Percentiles rank a stretch among this genome's conserved stretches.
Evolutionary conservation across 2,797 vertebrate species (phyloP).

Genomic region (Morelia viridis): DNA sequence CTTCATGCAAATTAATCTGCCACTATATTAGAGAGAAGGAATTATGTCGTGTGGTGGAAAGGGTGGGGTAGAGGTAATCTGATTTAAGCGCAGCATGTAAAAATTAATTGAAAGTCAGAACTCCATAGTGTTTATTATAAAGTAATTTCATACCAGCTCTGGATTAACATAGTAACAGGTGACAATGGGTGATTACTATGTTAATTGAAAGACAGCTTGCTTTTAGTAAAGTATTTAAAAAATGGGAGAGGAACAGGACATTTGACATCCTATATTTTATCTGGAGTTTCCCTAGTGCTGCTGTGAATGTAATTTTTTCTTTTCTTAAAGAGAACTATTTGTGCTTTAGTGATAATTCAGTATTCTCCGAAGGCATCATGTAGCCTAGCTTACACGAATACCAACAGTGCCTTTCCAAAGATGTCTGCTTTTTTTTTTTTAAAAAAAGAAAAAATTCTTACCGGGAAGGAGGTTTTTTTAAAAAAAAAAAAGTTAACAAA

Average conservation of each 20-base stretch:
- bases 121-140: conserved; percentile 79
- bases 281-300: conserved; percentile 31
- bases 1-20: conserved; percentile 77
- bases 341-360: conserved; percentile 41
- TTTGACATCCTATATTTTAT: conserved; percentile 52
- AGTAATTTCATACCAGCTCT: conserved; percentile 82
- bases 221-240: conserved; percentile 50
- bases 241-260: conserved; percentile 7
- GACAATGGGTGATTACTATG: conserved; percentile 78
- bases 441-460: not conserved
- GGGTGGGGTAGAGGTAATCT: conserved; percentile 75
- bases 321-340: not conserved
- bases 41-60: conserved; percentile 75
- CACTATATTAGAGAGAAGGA: conserved; percentile 75
- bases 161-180: conserved; percentile 78
- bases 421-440: rapidly evolving
- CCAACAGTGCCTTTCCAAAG: not conserved
- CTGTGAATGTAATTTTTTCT: conserved; percentile 23
- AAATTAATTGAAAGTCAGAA: conserved; percentile 82
- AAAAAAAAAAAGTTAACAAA: not conserved
- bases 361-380: not conserved
- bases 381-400: not conserved
- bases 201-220: conserved; percentile 76
- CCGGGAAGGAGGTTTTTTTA: not conserved
- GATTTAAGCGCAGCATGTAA: conserved; percentile 79